Base-by-base conservation (phyloP, 2,797 vertebrate genomes). In the Aeoliscus strigatus region DNA sequence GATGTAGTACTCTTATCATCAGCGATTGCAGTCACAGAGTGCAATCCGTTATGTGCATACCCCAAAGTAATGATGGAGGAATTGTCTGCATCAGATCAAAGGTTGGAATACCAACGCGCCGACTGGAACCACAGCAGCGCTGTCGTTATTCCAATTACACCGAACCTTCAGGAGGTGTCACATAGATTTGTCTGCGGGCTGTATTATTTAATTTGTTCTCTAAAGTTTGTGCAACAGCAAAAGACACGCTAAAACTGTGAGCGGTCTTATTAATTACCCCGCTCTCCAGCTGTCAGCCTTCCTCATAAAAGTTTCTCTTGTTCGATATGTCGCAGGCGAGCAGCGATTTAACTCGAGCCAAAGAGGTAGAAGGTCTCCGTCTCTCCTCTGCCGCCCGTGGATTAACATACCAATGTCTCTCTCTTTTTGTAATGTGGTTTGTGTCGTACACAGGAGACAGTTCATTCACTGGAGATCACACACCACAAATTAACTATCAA, bases 121-220 rank as follows among this genome's bases (percentile, higher is more conserved):
- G n/a, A 2, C 36, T 29, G 17, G 28, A 54, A 68, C 71, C 60
- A 66, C 60, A 58, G 51, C 34, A 43, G 29, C 25, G 2, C 40
- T 1, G 21, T 47, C 47, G 64, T 59, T 62, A 41, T 49, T 74
- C 64, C 43, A 77, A 73, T 79, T 80, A 77, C 48, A 42, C 38
- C 1, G 3, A 60, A 47, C 50, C 56, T 57, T 63, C 47, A 48
- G 53, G 46, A 66, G 41, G 38, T 61, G 65, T 66, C 63, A 56
- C 54, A 43, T 44, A 42, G 51, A 64, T 53, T 56, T 59, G 54
- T 69, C 68, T 55, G 46, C 53, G 60, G 55, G 53, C 66, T 44
- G 47, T 45, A 37, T 61, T 56, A 27, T 39, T 53, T 63, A 14
- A 60, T 66, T 70, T 70, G 43, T 51, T 24, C 41, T 12, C 24